A percentile compares a stretch with the other conserved stretches of the same genome.
phyloP scores from a whole-genome alignment of 2,888 invertebrate species.

The Drosophila robusta region DNA sequence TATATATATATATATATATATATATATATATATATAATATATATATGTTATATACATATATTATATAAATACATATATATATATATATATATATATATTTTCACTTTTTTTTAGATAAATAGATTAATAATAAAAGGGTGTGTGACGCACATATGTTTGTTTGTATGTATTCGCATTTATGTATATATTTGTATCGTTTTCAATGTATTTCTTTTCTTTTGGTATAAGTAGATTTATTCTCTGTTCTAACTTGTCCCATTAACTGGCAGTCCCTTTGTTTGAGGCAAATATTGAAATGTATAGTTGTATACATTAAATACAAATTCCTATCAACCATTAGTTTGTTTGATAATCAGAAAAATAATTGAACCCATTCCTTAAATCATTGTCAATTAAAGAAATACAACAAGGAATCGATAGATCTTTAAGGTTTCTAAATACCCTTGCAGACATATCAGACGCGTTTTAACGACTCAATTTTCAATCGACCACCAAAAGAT shows the following conservation, averaged over 20 bases:
- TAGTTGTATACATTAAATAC: neutral
- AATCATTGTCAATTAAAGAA: constrained; percentile 10
- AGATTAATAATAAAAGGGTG: constrained; percentile 54
- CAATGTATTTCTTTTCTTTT: neutral
- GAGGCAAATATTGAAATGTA: neutral
- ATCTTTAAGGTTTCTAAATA: too few species aligned
- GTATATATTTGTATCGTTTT: neutral
- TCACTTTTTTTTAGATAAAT: constrained; percentile 23
- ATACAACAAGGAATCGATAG: neutral
- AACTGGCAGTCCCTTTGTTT: constrained; percentile 14
- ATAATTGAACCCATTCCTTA: neutral
- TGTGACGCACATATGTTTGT: constrained; percentile 29
- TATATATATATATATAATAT: constrained; percentile 4
- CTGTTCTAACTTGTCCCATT: neutral
- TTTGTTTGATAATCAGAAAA: neutral
- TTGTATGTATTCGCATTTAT: neutral
- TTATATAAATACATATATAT: too few species aligned
- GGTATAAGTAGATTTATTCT: neutral
- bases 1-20: constrained; percentile 15
- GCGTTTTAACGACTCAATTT: too few species aligned
- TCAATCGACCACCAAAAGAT: too few species aligned
- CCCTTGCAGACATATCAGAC: too few species aligned
- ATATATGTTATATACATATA: neutral
- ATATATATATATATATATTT: constrained; percentile 12
- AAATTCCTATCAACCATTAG: too few species aligned